Evolutionary conservation across 2,888 invertebrate genomes (phyloP).

Genomic region (Drosophila acutilabella): DNA sequence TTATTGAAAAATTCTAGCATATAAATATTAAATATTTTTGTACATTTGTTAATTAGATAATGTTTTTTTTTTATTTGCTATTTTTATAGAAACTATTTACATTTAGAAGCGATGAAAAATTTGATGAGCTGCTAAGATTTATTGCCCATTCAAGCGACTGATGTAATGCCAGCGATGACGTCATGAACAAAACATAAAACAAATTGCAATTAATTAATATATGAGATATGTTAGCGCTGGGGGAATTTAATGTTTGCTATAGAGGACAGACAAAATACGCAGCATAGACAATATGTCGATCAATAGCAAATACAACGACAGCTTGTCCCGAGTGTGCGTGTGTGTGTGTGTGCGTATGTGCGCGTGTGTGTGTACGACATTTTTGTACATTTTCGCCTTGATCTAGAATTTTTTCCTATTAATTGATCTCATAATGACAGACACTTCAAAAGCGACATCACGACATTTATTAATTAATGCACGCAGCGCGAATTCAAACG

Average conservation of each 20-base stretch:
- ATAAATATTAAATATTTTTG: not conserved
- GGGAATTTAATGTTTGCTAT: constrained; percentile 20
- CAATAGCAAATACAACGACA: constrained; percentile 50
- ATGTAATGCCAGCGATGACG: constrained; percentile 78
- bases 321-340: constrained; percentile 55
- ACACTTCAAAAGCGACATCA: constrained; percentile 83
- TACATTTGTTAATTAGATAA: not conserved
- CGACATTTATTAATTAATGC: constrained; percentile 82
- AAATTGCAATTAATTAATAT: constrained; percentile 36
- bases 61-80: not conserved
- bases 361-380: constrained; percentile 66
- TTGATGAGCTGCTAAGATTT: constrained; percentile 15
- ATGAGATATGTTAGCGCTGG: constrained; percentile 28
- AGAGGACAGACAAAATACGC: constrained; percentile 47
- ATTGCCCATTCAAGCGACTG: constrained; percentile 61
- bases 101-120: not conserved
- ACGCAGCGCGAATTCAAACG: constrained; percentile 48
- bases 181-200: constrained; percentile 56
- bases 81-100: not conserved
- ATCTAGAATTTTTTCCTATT: constrained; percentile 84
- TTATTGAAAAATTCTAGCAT: too few species aligned
- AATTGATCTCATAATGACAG: constrained; percentile 84
- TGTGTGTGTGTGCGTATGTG: constrained; percentile 51
- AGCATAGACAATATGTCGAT: constrained; percentile 43
- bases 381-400: constrained; percentile 77